Conservation (phyloP, 1,140 invertebrate species). For the Megathymus violae region DNA sequence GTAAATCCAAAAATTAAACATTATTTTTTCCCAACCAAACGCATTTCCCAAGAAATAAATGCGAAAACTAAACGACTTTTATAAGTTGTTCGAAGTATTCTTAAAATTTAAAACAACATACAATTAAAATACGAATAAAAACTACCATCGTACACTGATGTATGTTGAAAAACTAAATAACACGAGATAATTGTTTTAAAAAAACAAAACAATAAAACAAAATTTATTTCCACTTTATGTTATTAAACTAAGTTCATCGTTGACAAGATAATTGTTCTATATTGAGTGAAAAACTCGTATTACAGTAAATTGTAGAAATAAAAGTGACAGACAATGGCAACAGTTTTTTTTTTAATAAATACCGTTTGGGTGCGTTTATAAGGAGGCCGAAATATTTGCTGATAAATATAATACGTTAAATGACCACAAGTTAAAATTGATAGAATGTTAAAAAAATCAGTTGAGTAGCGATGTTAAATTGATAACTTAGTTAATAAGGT, state of each 20-base stretch:
- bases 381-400: not conserved
- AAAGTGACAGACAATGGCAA: slow-evolving; percentile 5
- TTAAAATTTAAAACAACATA: slow-evolving; percentile 34
- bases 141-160: slow-evolving; percentile 18
- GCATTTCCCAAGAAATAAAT: slow-evolving; percentile 13
- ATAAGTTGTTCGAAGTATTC: slow-evolving; percentile 19
- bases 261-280: slow-evolving; percentile 22
- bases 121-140: slow-evolving; percentile 30
- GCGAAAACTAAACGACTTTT: slow-evolving; percentile 1
- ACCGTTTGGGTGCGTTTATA: slow-evolving; percentile 14
- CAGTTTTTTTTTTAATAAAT: not conserved
- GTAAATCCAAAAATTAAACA: too few relatives aligned
- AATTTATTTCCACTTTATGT: slow-evolving; percentile 23
- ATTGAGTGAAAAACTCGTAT: slow-evolving; percentile 1
- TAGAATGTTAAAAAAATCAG: too few relatives aligned
- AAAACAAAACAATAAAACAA: slow-evolving; percentile 32
- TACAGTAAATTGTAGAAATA: not conserved
- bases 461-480: too few relatives aligned
- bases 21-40: too few relatives aligned
- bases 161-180: slow-evolving; percentile 10
- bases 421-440: too few relatives aligned
- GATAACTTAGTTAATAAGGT: too few relatives aligned
- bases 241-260: slow-evolving; percentile 22
- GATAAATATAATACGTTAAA: not conserved
- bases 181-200: slow-evolving; percentile 21